phyloP scores from a whole-genome alignment of 2,888 invertebrate genomes.

The Rosalia funebris region DNA sequence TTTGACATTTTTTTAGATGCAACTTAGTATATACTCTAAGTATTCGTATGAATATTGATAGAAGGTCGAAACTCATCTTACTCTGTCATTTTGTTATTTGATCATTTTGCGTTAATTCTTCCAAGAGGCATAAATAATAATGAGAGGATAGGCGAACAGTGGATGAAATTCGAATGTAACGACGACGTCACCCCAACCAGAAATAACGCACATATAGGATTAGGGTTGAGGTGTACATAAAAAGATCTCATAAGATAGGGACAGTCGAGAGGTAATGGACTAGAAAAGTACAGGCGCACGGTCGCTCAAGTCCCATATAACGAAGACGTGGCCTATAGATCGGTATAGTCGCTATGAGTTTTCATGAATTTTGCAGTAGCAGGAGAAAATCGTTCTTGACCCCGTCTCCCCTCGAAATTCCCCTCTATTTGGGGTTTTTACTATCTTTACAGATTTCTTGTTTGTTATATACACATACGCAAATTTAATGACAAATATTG shows the following conservation, averaged over 20 bases:
- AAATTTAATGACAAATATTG: too few species aligned
- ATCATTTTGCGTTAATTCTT: too few species aligned
- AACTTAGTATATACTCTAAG: too few species aligned
- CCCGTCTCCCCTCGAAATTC: not conserved
- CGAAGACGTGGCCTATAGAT: slow-evolving; percentile 15
- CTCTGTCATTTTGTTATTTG: too few species aligned
- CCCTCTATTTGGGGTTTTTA: not conserved
- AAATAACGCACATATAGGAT: slow-evolving; percentile 14
- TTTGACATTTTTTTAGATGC: too few species aligned
- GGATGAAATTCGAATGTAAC: slow-evolving; percentile 7
- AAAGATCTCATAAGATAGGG: slow-evolving; percentile 18
- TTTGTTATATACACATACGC: too few species aligned
- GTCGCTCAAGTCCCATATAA: slow-evolving; percentile 18
- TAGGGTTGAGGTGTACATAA: slow-evolving; percentile 24
- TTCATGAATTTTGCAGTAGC: slow-evolving; percentile 18
- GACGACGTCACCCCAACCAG: slow-evolving; percentile 2
- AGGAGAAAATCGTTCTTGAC: not conserved
- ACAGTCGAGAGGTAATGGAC: slow-evolving; percentile 19
- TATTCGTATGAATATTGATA: too few species aligned
- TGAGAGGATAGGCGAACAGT: slow-evolving; percentile 6
- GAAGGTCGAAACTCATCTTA: too few species aligned
- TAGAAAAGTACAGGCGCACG: slow-evolving; percentile 20
- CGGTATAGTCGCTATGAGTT: not conserved
- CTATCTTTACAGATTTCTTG: not conserved
- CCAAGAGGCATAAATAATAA: slow-evolving; percentile 24